Evolutionary conservation across 1,140 invertebrate species (phyloP).

Genomic region (Chelonus insularis): DNA sequence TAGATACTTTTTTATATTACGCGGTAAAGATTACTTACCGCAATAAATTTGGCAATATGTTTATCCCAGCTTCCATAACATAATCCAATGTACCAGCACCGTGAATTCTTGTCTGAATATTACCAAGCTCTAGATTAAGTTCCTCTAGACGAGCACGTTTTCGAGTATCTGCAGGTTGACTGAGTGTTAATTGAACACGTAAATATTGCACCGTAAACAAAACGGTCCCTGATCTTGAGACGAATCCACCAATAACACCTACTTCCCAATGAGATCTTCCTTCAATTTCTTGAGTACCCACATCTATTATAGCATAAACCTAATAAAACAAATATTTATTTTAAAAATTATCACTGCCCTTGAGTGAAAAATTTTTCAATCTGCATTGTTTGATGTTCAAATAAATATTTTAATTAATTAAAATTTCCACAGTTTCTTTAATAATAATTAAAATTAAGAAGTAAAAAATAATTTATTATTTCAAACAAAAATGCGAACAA

Average conservation of each 20-base stretch:
- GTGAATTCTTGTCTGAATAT: constrained; percentile 72
- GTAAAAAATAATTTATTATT: too few species aligned
- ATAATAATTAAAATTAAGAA: too few species aligned
- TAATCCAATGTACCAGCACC: constrained; percentile 83
- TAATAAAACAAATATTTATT: constrained; percentile 31
- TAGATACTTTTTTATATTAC: too few species aligned
- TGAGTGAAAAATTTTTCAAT: too few species aligned
- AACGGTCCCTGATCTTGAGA: constrained; percentile 71
- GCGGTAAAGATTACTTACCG: constrained; percentile 45
- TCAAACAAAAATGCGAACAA: too few species aligned
- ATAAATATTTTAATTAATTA: too few species aligned
- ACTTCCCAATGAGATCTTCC: constrained; percentile 80
- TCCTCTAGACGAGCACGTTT: constrained; percentile 71
- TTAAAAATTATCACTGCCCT: too few species aligned
- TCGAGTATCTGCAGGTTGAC: constrained; percentile 75
- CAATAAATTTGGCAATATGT: constrained; percentile 79
- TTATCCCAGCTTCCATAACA: constrained; percentile 74
- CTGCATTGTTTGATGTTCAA: too few species aligned
- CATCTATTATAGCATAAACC: constrained; percentile 66
- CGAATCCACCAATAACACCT: constrained; percentile 66
- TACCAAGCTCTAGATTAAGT: constrained; percentile 78
- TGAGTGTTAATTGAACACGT: constrained; percentile 67
- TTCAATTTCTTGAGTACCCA: constrained; percentile 76
- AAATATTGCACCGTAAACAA: constrained; percentile 78
- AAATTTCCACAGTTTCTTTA: too few species aligned